Conservation (phyloP, 2,797 vertebrate species). For the Eulemur albifrons region DNA sequence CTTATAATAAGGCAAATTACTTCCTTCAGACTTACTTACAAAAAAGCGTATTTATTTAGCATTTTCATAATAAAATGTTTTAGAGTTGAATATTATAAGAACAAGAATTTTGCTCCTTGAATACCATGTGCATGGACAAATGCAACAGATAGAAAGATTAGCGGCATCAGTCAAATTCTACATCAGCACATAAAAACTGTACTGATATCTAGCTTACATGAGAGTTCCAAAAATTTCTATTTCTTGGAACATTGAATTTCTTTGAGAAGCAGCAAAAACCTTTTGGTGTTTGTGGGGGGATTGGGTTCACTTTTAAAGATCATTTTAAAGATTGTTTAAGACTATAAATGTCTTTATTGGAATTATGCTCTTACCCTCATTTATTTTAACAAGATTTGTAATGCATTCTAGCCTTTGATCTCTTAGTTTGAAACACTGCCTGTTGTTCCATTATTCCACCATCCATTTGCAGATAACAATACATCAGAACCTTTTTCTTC, state of each 20-base stretch:
- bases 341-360: conserved; percentile 84
- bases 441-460: conserved; percentile 88
- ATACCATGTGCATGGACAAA: not conserved
- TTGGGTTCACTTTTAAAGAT: conserved; percentile 67
- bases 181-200: conserved; percentile 29
- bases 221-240: conserved; percentile 34
- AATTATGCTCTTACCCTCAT: conserved; percentile 84
- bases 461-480: conserved; percentile 89
- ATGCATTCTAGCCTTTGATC: conserved; percentile 87
- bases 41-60: not conserved
- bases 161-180: conserved; percentile 41
- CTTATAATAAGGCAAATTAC: not conserved
- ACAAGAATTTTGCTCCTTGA: not conserved
- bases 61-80: conserved; percentile 59
- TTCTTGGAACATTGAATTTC: conserved; percentile 64
- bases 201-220: not conserved
- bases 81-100: not conserved
- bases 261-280: conserved; percentile 64
- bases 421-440: conserved; percentile 85
- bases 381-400: conserved; percentile 88
- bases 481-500: conserved; percentile 86
- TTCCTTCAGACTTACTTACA: not conserved
- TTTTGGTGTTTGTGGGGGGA: conserved; percentile 39
- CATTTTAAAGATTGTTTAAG: conserved; percentile 77
- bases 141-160: conserved; percentile 13